Base-by-base conservation (phyloP, 2,797 vertebrate species). In the Scleropages formosus region DNA sequence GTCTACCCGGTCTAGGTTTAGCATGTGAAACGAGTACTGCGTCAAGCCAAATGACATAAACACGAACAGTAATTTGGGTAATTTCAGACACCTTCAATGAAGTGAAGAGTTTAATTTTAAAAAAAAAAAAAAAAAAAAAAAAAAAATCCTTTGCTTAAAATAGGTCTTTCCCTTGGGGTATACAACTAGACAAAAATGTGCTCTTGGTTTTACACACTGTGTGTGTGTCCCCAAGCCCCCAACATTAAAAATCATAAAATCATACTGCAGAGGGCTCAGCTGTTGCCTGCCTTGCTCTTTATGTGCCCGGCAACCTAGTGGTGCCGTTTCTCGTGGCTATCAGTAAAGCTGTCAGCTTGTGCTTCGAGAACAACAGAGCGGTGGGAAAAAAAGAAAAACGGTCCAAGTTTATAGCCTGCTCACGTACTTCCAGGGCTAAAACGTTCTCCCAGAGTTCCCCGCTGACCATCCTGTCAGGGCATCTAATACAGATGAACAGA, bases 401-500 rank as follows among this genome's bases (percentile, higher is more conserved):
- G n/a, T 67, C 39, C 44, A 47, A 46, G 65, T 47, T 67, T 12
- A 4, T 46, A 20, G 44, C 44, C 65, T 49, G 65, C 65, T 67
- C 65, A 39, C 47, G 24, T 46, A 67, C 20, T 46, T 67, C 47
- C 31, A 67, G 65, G 65, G 44, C 39, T 67, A 20, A 67, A 67
- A 46, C 47, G 47, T 67, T 67, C 65, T 49, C 18, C 44, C 24
- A 46, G 39, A 67, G 65, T 47, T 67, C 20, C 44, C 20, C 12
- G 39, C n/a, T 2, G 39, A 39, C 31, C 44, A 20, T 20, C n/a
- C 22, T 46, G n/a, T 67, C 65, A 67, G 65, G 20, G 44, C 20
- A 13, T 46, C 20, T 67, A 46, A 67, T 46, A 46, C 65, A 67
- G 44, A 67, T n/a, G 65, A 39, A 49, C 44, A 67, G 65, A 67